Percentiles rank a stretch among this genome's conserved stretches.
Evolutionary conservation across 2,888 invertebrate genomes (phyloP).

Genomic region (Enoplolaimus lenunculus): DNA sequence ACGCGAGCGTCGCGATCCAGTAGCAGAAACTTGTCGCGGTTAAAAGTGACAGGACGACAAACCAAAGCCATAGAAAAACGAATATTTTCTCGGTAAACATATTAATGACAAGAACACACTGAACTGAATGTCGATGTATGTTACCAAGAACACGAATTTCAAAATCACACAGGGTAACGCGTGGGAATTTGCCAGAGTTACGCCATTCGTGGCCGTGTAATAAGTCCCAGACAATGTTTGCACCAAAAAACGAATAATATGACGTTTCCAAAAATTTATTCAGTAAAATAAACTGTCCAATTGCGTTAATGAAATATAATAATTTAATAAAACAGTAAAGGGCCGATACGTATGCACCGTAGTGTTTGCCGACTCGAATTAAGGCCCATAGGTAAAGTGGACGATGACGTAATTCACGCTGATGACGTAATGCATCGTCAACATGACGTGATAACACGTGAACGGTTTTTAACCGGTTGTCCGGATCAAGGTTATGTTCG

Average conservation of each 20-base stretch:
- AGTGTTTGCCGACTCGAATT: constrained; percentile 39
- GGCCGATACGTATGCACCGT: constrained; percentile 45
- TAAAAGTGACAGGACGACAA: constrained; percentile 34
- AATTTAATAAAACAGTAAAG: constrained; percentile 43
- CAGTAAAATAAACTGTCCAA: constrained; percentile 45
- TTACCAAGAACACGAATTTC: constrained; percentile 41
- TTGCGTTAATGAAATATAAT: constrained; percentile 42
- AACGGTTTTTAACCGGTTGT: constrained; percentile 44
- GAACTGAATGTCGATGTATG: constrained; percentile 34
- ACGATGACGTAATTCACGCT: constrained; percentile 32
- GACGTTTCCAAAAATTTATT: constrained; percentile 44
- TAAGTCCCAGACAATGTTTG: constrained; percentile 44
- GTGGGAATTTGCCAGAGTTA: constrained; percentile 41
- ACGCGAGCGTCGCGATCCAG: constrained; percentile 34
- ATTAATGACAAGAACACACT: constrained; percentile 38
- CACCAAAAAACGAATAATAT: constrained; percentile 42
- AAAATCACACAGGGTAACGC: constrained; percentile 42
- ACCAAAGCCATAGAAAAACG: constrained; percentile 30
- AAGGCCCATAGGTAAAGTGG: constrained; percentile 32
- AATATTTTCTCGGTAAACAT: constrained; percentile 40
- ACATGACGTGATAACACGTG: constrained; percentile 46
- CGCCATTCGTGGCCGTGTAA: constrained; percentile 38
- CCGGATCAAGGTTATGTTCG: constrained; percentile 44
- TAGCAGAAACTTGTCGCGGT: constrained; percentile 34
- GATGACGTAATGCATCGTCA: constrained; percentile 44